These are phyloP conservation scores for Hermodice carunculata DNA, from an alignment of 2,888 invertebrate genomes.

Conservation along the genomic window DNA sequence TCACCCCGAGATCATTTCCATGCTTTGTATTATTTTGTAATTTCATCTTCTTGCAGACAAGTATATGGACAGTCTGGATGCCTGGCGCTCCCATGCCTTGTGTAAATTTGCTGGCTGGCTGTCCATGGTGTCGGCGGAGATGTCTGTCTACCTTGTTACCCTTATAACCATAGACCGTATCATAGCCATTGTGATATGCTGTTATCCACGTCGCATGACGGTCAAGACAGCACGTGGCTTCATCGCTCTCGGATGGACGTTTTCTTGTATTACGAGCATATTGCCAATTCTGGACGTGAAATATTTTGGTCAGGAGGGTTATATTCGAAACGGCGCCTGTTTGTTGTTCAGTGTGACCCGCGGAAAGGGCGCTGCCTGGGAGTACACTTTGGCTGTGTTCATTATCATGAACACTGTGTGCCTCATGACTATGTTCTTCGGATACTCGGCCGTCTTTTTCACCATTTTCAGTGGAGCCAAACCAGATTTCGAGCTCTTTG, in stretches of 20 bases:
- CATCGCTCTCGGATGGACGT: neutral
- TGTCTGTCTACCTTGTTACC: constrained; percentile 8
- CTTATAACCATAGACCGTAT: constrained; percentile 15
- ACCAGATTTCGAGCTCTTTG: no score
- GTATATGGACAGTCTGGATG: constrained; percentile 14
- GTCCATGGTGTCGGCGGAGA: constrained; percentile 11
- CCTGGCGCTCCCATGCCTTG: constrained; percentile 17
- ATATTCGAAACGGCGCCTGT: neutral
- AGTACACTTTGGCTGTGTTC: neutral
- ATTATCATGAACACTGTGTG: neutral
- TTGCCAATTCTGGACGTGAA: neutral
- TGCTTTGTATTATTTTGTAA: neutral
- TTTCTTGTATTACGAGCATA: neutral
- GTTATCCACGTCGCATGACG: neutral
- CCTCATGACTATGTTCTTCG: neutral
- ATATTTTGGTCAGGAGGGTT: neutral
- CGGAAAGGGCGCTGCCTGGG: neutral
- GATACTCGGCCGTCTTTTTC: no score
- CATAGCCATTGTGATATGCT: neutral
- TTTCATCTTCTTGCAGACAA: neutral
- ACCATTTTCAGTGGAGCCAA: no score
- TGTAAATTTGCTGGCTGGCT: constrained; percentile 27
- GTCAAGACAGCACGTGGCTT: neutral
- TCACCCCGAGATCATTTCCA: no score
- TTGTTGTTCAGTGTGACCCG: neutral